Evolutionary conservation across 2,113 vertebrate species (phyloP), one percentile per base, ranked within the genome.

Genomic region (Morone saxatilis): DNA sequence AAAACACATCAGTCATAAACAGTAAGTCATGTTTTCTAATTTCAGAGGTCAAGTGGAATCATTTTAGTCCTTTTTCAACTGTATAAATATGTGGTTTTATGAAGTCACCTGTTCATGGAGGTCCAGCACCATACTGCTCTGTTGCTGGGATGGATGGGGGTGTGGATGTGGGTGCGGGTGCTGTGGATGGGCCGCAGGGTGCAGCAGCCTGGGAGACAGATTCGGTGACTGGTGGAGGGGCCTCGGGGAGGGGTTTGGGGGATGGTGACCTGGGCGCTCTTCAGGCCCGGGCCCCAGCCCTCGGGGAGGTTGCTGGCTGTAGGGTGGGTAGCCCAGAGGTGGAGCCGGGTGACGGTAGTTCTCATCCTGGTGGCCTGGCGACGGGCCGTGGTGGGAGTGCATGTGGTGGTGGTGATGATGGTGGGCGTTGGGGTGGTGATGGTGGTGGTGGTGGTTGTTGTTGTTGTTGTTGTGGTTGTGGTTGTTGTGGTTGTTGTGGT

Each of bases 241-340:
- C 81, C 97, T 95, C 8, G 97, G 97, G 61, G 98, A 98, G 80
- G 97, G 96, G 89, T 97, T 98, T 11, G 96, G 97, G 47, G 98
- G 96, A 86, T 97, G 97, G 93, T 99, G 99, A 86, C 97, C 97
- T 73, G 96, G 95, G 31, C 98, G 97, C 88, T 99, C 98, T 81
- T 99, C 93, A 0, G 72, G 78, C 1, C 90, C 91, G 0, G 86
- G 86, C 2, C 90, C 90, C 8, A 53, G 87, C 90, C 97, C 96
- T 12, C 94, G 68, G 1, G 91, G 92, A 2, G 97, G 96, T 71
- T 96, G 96, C 88, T 98, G 98, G 93, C 96, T 96, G 50, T 97
- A 99, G 74, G 97, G 95, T 70, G 96, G 93, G 90, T 95, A 95
- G 77, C 93, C 94, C 78, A 93, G 91, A 73, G 90, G 92, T 92